Percentiles rank a stretch among this genome's conserved stretches.
These are phyloP conservation scores for Cheilosia grossa DNA, from an alignment of 2,888 invertebrate species.

Conservation along the genomic window DNA sequence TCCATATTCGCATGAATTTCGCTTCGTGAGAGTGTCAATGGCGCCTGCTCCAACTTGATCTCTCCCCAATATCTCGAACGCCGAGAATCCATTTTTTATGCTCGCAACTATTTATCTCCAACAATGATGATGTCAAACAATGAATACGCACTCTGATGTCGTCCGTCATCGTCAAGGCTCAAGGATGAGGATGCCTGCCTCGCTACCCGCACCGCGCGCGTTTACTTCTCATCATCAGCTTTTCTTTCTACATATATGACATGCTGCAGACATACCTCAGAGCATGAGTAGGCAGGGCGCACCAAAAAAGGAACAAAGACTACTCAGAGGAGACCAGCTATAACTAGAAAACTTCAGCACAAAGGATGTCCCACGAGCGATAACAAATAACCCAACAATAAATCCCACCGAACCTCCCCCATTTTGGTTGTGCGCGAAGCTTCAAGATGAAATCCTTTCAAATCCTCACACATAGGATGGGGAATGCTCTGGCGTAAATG, in stretches of 20 bases:
- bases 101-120: constrained; percentile 50
- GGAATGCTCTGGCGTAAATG: constrained; percentile 57
- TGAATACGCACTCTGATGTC: constrained; percentile 54
- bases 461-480: constrained; percentile 47
- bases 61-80: constrained; percentile 24
- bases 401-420: constrained; percentile 37
- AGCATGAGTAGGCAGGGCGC: constrained; percentile 19
- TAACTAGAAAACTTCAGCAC: constrained; percentile 25
- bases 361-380: constrained; percentile 60
- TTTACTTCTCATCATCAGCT: neutral
- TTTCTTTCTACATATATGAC: constrained; percentile 7
- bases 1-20: neutral
- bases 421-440: neutral
- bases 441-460: constrained; percentile 64
- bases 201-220: neutral
- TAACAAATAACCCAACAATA: constrained; percentile 69
- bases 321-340: constrained; percentile 35
- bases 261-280: constrained; percentile 1
- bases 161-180: constrained; percentile 59
- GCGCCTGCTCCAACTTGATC: neutral
- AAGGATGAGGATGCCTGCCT: constrained; percentile 15
- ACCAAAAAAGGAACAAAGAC: constrained; percentile 3
- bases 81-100: constrained; percentile 53
- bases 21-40: neutral
- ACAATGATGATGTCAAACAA: constrained; percentile 67